Percentiles rank a stretch among this genome's conserved stretches.
Evolutionary conservation across 2,888 invertebrate genomes (phyloP).

Genomic region (Polylopha cassiicola): DNA sequence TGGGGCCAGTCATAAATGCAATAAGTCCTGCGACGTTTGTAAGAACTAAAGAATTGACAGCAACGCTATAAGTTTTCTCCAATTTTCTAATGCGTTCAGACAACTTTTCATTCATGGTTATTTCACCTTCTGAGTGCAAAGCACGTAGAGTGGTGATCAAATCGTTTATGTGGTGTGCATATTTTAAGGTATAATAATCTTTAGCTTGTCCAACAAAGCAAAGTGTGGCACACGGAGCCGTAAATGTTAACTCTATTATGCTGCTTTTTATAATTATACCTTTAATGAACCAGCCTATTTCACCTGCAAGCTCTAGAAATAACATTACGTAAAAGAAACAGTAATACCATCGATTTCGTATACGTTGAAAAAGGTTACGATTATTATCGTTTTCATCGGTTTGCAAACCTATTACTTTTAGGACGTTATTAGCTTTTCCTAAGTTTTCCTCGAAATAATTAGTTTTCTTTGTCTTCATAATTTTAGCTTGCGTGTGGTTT

Average conservation of each 20-base stretch:
- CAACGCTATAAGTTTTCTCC: slow-evolving; percentile 26
- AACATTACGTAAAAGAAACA: slow-evolving; percentile 28
- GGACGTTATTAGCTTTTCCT: slow-evolving; percentile 5
- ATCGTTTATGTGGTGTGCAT: slow-evolving; percentile 32
- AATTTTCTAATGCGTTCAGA: slow-evolving; percentile 23
- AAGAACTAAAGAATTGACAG: slow-evolving; percentile 26
- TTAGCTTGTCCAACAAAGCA: slow-evolving; percentile 37
- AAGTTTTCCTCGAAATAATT: slow-evolving; percentile 5
- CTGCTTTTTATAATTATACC: slow-evolving; percentile 26
- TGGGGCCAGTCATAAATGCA: slow-evolving; percentile 35
- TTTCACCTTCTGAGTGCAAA: no score
- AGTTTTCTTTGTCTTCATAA: slow-evolving; percentile 1
- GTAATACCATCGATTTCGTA: slow-evolving; percentile 31
- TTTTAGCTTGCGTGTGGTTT: no score
- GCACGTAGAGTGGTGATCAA: slow-evolving; percentile 31
- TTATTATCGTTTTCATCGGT: slow-evolving; percentile 31
- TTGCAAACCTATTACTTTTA: slow-evolving; percentile 29
- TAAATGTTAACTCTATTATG: slow-evolving; percentile 36
- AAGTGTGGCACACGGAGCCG: slow-evolving; percentile 37
- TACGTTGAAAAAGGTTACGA: slow-evolving; percentile 25
- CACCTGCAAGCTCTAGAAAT: slow-evolving; percentile 26
- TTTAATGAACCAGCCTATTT: slow-evolving; percentile 31
- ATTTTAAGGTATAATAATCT: slow-evolving; percentile 32
- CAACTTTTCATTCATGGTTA: slow-evolving; percentile 9
- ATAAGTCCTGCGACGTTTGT: slow-evolving; percentile 22